Percentiles rank a stretch among this genome's conserved stretches.
Conservation (phyloP, 2,797 vertebrate species). For the Urophycis tenuis region DNA sequence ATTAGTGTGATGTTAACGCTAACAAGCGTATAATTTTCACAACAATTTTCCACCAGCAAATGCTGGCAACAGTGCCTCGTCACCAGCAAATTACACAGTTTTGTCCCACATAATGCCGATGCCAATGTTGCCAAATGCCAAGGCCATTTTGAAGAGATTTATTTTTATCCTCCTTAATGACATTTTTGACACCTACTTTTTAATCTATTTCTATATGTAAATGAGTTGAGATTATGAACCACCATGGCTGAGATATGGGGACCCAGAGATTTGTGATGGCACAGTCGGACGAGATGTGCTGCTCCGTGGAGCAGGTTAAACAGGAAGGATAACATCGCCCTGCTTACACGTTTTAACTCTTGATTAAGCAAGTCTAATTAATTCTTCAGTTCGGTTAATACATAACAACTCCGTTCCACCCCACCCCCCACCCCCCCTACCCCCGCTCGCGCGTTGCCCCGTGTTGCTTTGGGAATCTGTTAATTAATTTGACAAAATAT, state of each 20-base stretch:
- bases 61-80: neutral
- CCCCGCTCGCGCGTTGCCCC: neutral
- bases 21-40: neutral
- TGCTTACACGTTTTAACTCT: neutral
- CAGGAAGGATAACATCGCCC: neutral
- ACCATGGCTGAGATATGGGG: neutral
- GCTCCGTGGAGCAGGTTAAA: neutral
- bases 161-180: neutral
- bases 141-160: neutral
- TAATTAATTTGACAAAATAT: constrained; percentile 2
- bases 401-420: neutral
- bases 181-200: neutral
- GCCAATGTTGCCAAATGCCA: too few relatives aligned
- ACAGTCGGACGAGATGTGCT: neutral
- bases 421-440: too few relatives aligned
- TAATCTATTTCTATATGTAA: neutral
- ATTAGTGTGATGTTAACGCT: neutral
- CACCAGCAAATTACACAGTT: neutral
- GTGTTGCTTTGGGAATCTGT: neutral
- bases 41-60: neutral
- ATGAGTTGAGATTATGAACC: neutral
- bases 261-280: too few relatives aligned
- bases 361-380: constrained; percentile 1
- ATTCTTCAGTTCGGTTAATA: neutral
- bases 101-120: neutral